Evolutionary conservation across 2,113 vertebrate genomes (phyloP).

Genomic region (Podilymbus podiceps): DNA sequence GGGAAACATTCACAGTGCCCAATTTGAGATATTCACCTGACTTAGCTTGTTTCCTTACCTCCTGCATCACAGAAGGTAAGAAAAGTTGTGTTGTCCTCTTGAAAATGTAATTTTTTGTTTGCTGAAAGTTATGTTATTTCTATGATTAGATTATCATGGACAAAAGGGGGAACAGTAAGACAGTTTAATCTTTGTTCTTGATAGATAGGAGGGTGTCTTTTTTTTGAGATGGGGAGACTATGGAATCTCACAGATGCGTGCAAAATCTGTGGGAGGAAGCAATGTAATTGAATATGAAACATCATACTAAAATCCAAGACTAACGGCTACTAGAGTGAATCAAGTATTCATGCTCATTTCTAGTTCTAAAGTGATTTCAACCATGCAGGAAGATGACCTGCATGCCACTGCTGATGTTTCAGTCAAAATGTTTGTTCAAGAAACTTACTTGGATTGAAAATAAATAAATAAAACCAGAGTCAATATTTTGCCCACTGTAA

Average conservation of each 20-base stretch:
- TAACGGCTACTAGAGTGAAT: background rate
- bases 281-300: background rate
- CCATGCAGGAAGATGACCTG: background rate
- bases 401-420: background rate
- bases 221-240: background rate
- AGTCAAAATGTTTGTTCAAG: background rate
- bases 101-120: background rate
- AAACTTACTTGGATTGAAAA: background rate
- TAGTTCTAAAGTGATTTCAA: background rate
- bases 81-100: background rate
- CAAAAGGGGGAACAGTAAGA: background rate
- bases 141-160: accelerated
- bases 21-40: background rate
- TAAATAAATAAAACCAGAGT: background rate
- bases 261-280: background rate
- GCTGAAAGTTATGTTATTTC: background rate
- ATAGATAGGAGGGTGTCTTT: accelerated
- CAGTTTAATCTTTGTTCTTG: background rate
- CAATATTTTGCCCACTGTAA: background rate
- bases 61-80: background rate
- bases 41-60: background rate
- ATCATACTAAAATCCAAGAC: background rate
- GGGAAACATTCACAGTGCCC: background rate
- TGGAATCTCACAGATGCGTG: background rate
- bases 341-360: background rate